phyloP scores from a whole-genome alignment of 2,797 vertebrate species.

The Tenualosa ilisha region DNA sequence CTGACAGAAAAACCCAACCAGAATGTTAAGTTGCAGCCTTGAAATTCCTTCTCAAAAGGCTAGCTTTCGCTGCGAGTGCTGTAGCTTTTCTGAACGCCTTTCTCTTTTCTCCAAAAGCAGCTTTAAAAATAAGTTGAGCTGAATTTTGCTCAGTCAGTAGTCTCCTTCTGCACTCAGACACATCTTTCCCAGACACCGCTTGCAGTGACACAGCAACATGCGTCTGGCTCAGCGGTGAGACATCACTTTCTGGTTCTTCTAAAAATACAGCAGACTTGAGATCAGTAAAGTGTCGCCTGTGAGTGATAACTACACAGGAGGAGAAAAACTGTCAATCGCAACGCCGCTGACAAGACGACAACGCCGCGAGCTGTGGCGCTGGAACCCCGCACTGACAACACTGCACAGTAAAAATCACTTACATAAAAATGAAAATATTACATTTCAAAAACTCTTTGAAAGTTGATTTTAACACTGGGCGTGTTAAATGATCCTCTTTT shows the following conservation, averaged over 20 bases:
- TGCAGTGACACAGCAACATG: conserved; percentile 6
- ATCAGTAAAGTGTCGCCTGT: conserved; percentile 28
- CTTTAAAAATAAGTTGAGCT: not conserved
- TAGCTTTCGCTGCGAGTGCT: not conserved
- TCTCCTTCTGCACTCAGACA: not conserved
- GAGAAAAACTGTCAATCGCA: not conserved
- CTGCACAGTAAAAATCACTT: no score
- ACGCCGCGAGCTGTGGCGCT: not conserved
- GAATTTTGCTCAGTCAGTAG: no score
- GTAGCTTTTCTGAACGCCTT: no score
- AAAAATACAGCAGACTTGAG: conserved; percentile 13
- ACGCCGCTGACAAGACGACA: not conserved
- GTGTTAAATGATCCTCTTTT: no score
- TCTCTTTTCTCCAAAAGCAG: not conserved
- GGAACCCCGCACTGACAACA: not conserved
- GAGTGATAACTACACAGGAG: conserved; percentile 6
- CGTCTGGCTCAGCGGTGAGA: not conserved
- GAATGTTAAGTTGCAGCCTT: not conserved
- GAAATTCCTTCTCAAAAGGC: not conserved
- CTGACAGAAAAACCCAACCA: no score
- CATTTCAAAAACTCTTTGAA: no score
- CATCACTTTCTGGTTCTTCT: not conserved
- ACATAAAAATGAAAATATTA: not conserved
- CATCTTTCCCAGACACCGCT: not conserved
- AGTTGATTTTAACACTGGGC: no score